Conservation (phyloP, 2,888 invertebrate species). For the Drosophila crucigera region DNA sequence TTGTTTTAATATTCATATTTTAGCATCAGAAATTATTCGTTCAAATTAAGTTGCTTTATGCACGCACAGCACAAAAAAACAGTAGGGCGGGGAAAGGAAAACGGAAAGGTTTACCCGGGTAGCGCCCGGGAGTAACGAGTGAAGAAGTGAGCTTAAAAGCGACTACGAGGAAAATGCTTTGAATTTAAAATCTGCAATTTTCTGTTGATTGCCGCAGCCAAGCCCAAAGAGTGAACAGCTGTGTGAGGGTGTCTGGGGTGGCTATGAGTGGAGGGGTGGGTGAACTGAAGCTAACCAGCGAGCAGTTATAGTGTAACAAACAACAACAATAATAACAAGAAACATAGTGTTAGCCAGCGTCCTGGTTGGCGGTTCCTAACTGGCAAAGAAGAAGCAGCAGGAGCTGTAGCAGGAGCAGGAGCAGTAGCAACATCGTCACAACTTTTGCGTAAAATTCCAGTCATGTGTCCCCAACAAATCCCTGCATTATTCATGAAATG, state of each 20-base stretch:
- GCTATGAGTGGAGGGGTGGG: background rate
- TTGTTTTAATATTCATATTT: constrained; percentile 81
- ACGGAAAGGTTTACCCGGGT: background rate
- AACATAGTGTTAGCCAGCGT: constrained; percentile 60
- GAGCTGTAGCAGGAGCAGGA: constrained; percentile 61
- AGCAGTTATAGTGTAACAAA: constrained; percentile 68
- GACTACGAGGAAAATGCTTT: constrained; percentile 74
- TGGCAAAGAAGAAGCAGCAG: constrained; percentile 31
- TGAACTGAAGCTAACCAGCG: constrained; percentile 40
- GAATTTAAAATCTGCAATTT: constrained; percentile 82
- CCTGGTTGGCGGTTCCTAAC: constrained; percentile 73
- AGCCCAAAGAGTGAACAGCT: background rate
- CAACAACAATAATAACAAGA: constrained; percentile 53
- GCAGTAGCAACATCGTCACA: constrained; percentile 74
- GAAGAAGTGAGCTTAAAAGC: constrained; percentile 66
- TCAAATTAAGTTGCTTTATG: constrained; percentile 76
- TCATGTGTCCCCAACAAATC: constrained; percentile 84
- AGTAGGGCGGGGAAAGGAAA: background rate
- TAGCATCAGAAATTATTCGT: constrained; percentile 78
- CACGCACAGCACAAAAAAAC: constrained; percentile 46
- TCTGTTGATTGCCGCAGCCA: constrained; percentile 79
- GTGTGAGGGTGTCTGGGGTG: no score
- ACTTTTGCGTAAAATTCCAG: constrained; percentile 81
- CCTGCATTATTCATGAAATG: constrained; percentile 84
- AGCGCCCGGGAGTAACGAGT: background rate